Conservation (phyloP, 2,113 vertebrate genomes). For the Diphyllodes magnificus region DNA sequence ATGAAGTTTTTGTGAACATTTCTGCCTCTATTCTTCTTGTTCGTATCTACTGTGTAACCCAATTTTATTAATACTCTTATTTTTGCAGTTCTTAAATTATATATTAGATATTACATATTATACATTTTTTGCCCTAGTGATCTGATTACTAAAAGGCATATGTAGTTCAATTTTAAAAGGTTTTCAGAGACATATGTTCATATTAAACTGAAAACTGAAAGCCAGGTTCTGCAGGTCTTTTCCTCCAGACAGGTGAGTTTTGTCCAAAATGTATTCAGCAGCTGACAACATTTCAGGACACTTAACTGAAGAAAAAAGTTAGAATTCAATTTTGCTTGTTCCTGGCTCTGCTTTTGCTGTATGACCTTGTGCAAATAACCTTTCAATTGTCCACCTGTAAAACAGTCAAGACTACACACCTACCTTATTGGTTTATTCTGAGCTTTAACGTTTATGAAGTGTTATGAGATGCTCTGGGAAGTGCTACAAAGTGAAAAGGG, state of each 20-base stretch:
- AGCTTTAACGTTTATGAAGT: constrained; percentile 28
- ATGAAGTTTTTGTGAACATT: background rate
- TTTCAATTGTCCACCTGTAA: constrained; percentile 29
- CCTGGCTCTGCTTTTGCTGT: background rate
- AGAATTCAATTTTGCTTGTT: background rate
- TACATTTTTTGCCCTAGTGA: background rate
- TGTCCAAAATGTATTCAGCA: background rate
- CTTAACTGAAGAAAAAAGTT: background rate
- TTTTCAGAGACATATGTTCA: background rate
- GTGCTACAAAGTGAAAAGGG: constrained; percentile 32
- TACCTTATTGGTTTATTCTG: background rate
- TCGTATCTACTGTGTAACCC: background rate
- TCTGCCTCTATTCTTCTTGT: background rate
- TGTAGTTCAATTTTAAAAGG: background rate
- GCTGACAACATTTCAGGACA: background rate
- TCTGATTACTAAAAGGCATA: background rate
- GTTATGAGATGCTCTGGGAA: constrained; percentile 4
- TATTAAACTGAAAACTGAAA: background rate
- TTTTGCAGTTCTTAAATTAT: background rate
- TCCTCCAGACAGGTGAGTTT: background rate
- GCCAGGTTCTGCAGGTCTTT: background rate
- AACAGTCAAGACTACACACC: background rate
- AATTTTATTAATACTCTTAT: background rate
- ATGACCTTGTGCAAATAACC: constrained; percentile 34
- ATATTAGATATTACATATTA: background rate